Conservation (phyloP, 1,140 invertebrate species). For the Drosophila sechellia region DNA sequence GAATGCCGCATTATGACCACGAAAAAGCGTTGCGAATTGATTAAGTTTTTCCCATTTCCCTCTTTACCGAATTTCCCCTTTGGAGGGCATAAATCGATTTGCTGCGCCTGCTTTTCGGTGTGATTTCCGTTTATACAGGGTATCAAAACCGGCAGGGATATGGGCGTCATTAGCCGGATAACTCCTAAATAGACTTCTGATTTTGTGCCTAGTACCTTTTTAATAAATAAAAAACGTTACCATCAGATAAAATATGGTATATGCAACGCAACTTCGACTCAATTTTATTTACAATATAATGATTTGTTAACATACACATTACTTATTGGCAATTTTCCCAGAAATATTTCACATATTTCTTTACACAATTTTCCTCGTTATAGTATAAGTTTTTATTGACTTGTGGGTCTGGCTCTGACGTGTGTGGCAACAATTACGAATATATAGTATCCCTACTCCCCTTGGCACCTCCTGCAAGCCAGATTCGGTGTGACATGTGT, state of each 20-base stretch:
- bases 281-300: too few species aligned
- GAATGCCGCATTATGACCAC: constrained; percentile 45
- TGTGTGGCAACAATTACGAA: constrained; percentile 58
- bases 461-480: constrained; percentile 4
- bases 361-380: background rate
- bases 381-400: too few species aligned
- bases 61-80: constrained; percentile 4
- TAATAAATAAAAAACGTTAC: background rate
- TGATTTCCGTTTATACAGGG: constrained; percentile 47
- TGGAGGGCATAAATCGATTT: constrained; percentile 55
- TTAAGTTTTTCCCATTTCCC: constrained; percentile 52
- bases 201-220: background rate
- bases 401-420: constrained; percentile 51
- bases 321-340: background rate
- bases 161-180: constrained; percentile 1
- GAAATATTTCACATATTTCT: constrained; percentile 2
- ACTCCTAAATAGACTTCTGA: background rate
- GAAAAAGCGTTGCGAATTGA: constrained; percentile 66
- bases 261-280: too few species aligned
- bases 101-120: constrained; percentile 66
- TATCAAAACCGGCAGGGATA: background rate
- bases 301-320: too few species aligned
- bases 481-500: constrained; percentile 64
- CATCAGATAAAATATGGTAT: background rate
- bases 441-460: background rate